Conservation (phyloP, 2,797 vertebrate genomes). For the Pipistrellus kuhlii region DNA sequence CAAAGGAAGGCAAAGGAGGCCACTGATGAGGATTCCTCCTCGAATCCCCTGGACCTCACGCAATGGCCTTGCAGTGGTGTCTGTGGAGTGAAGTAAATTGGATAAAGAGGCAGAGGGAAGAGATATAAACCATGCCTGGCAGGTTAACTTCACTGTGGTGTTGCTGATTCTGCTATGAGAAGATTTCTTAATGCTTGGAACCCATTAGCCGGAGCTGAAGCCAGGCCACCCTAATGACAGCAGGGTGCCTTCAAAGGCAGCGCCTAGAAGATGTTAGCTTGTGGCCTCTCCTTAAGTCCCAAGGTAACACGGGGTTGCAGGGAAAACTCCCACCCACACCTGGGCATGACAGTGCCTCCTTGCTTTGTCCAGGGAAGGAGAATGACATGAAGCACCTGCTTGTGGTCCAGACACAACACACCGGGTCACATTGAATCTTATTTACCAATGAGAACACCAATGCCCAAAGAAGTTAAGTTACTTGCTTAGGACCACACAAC, state of each 20-base stretch:
- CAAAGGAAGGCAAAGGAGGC: neutral
- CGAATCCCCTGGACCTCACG: too few species aligned
- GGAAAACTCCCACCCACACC: neutral
- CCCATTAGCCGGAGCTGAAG: neutral
- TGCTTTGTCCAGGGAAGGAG: neutral
- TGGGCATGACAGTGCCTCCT: neutral
- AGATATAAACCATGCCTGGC: neutral
- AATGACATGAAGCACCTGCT: neutral
- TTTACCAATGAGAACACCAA: neutral
- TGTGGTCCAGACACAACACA: neutral
- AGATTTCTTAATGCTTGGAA: neutral
- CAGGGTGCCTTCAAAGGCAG: neutral
- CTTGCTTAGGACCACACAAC: neutral
- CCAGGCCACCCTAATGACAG: neutral
- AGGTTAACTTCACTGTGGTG: neutral
- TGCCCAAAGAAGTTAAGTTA: slow-evolving; percentile 11
- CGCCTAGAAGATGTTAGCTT: neutral
- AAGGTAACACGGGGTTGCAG: neutral
- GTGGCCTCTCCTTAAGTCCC: neutral
- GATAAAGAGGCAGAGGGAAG: neutral
- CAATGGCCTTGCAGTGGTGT: neutral
- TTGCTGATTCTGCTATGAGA: neutral
- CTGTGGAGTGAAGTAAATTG: neutral
- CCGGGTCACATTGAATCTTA: neutral
- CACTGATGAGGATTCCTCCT: neutral